Percentiles rank a stretch among this genome's conserved stretches.
Evolutionary conservation across 2,888 invertebrate species (phyloP).

Genomic region (Mesoligia furuncula): DNA sequence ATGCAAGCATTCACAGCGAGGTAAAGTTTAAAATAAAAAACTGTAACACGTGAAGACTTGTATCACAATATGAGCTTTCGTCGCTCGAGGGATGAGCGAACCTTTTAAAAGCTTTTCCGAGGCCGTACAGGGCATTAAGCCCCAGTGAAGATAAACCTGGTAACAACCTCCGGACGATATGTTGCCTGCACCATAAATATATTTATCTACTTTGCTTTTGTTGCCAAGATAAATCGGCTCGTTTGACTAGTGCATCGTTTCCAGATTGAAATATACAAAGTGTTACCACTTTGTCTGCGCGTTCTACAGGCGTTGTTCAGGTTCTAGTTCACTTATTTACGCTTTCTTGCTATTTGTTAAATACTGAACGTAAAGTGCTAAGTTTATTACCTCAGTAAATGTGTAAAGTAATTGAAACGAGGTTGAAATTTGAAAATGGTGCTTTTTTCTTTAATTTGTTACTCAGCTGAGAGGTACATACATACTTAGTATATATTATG

Average conservation of each 20-base stretch:
- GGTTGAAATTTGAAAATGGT: slow-evolving; percentile 47
- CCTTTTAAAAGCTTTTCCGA: slow-evolving; percentile 86
- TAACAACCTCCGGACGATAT: slow-evolving; percentile 81
- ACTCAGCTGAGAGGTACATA: slow-evolving; percentile 7
- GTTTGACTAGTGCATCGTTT: slow-evolving; percentile 82
- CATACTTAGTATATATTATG: slow-evolving; percentile 4
- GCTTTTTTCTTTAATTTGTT: slow-evolving; percentile 48
- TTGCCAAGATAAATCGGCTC: slow-evolving; percentile 84
- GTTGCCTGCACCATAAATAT: slow-evolving; percentile 84
- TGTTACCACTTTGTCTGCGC: slow-evolving; percentile 76
- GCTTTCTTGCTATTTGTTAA: slow-evolving; percentile 65
- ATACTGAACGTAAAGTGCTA: slow-evolving; percentile 57
- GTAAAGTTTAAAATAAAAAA: slow-evolving; percentile 69
- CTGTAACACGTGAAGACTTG: slow-evolving; percentile 66
- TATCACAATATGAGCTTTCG: slow-evolving; percentile 76
- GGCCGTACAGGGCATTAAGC: slow-evolving; percentile 82
- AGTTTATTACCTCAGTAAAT: slow-evolving; percentile 61
- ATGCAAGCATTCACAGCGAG: slow-evolving; percentile 64
- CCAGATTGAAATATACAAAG: slow-evolving; percentile 79
- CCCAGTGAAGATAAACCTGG: slow-evolving; percentile 83
- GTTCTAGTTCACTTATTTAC: slow-evolving; percentile 62
- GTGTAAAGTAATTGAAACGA: slow-evolving; percentile 58
- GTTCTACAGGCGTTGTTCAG: slow-evolving; percentile 64
- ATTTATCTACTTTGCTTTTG: slow-evolving; percentile 86
- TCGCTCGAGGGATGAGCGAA: slow-evolving; percentile 82